Evolutionary conservation across 2,888 invertebrate species (phyloP).

Genomic region (Troides oblongomaculatus): DNA sequence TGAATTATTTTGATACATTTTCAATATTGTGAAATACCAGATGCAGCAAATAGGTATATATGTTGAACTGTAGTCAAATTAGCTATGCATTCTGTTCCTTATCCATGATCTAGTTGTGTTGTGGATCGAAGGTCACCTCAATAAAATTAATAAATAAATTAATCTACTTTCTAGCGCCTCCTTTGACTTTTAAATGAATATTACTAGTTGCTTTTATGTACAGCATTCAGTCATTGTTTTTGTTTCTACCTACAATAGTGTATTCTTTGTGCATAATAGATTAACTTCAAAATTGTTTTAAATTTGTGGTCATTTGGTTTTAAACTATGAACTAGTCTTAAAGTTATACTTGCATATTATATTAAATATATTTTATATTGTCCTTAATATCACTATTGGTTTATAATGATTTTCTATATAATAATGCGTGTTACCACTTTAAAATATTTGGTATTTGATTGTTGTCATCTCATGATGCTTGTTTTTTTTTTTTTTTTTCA

Average conservation of each 20-base stretch:
- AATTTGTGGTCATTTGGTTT: slow-evolving; percentile 20
- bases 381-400: not conserved
- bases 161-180: not conserved
- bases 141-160: not conserved
- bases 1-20: no score
- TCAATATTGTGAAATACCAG: not conserved
- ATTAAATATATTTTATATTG: slow-evolving; percentile 12
- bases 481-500: not conserved
- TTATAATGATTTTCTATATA: not conserved
- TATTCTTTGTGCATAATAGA: slow-evolving; percentile 7
- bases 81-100: not conserved
- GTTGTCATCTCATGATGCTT: not conserved
- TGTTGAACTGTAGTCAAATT: not conserved
- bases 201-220: not conserved
- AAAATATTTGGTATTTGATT: not conserved
- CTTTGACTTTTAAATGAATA: not conserved
- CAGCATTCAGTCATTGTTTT: slow-evolving; percentile 16
- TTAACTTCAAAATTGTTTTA: slow-evolving; percentile 22
- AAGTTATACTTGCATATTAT: slow-evolving; percentile 1
- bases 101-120: not conserved
- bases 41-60: not conserved
- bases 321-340: slow-evolving; percentile 10
- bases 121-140: not conserved
- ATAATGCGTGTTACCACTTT: not conserved
- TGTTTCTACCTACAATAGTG: slow-evolving; percentile 21